Evolutionary conservation across 2,113 vertebrate genomes (phyloP).

Genomic region (Vidua chalybeata): DNA sequence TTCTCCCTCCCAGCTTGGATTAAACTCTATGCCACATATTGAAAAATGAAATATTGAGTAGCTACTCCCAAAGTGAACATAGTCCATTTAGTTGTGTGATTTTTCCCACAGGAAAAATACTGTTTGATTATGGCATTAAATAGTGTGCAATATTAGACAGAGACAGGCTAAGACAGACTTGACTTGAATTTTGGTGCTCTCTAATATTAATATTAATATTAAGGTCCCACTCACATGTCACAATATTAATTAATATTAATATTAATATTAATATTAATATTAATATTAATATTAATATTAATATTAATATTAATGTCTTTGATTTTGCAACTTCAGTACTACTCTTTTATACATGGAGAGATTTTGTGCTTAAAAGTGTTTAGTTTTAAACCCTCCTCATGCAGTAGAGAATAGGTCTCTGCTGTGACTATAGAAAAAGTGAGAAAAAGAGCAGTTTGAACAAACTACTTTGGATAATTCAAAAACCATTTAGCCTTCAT

Average conservation of each 20-base stretch:
- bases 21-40: not conserved
- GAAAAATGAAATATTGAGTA: not conserved
- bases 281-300: not conserved
- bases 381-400: not conserved
- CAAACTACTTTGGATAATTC: not conserved
- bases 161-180: not conserved
- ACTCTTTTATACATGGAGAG: not conserved
- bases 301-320: not conserved
- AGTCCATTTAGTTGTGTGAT: not conserved
- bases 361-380: not conserved
- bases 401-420: not conserved
- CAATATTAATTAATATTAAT: not conserved
- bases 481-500: not conserved
- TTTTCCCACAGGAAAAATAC: not conserved
- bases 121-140: not conserved
- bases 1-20: not conserved
- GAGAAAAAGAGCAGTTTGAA: not conserved
- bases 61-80: not conserved
- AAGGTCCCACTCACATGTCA: too few species aligned
- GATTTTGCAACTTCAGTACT: not conserved
- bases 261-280: too few species aligned
- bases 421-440: not conserved
- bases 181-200: not conserved
- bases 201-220: not conserved
- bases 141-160: not conserved